phyloP scores from a whole-genome alignment of 2,888 invertebrate species.

The Vannuccia rotundouncinata region DNA sequence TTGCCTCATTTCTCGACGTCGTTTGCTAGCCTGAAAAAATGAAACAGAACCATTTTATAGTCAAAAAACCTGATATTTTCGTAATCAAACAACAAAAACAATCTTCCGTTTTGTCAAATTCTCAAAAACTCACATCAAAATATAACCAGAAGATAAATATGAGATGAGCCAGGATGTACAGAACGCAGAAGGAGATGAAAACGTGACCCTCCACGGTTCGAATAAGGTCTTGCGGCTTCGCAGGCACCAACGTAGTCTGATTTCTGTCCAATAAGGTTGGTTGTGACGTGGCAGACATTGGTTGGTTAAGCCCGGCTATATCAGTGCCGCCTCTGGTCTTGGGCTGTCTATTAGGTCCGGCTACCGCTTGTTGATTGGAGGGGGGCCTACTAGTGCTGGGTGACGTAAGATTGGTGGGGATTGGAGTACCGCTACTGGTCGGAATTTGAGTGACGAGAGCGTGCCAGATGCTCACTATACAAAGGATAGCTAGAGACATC shows the following conservation, averaged over 20 bases:
- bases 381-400: too few species aligned
- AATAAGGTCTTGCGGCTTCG: constrained; percentile 20
- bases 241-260: too few species aligned
- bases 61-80: too few species aligned
- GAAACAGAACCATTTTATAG: not conserved
- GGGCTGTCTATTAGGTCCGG: too few species aligned
- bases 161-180: constrained; percentile 41
- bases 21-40: constrained; percentile 38
- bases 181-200: constrained; percentile 39
- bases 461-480: constrained; percentile 51
- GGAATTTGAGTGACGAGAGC: constrained; percentile 46
- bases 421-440: too few species aligned
- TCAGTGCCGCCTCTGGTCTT: not conserved
- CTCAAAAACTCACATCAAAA: constrained; percentile 40
- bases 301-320: too few species aligned
- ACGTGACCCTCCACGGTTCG: constrained; percentile 36
- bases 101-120: too few species aligned
- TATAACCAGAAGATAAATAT: constrained; percentile 41
- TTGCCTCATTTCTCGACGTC: constrained; percentile 39
- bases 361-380: not conserved
- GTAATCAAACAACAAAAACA: too few species aligned
- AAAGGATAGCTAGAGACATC: constrained; percentile 49
- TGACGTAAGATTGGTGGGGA: too few species aligned
- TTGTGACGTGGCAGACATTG: too few species aligned
- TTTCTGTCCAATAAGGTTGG: too few species aligned